Percentiles rank a stretch among this genome's conserved stretches.
phyloP scores from a whole-genome alignment of 2,113 vertebrate genomes.

The Sander lucioperca region DNA sequence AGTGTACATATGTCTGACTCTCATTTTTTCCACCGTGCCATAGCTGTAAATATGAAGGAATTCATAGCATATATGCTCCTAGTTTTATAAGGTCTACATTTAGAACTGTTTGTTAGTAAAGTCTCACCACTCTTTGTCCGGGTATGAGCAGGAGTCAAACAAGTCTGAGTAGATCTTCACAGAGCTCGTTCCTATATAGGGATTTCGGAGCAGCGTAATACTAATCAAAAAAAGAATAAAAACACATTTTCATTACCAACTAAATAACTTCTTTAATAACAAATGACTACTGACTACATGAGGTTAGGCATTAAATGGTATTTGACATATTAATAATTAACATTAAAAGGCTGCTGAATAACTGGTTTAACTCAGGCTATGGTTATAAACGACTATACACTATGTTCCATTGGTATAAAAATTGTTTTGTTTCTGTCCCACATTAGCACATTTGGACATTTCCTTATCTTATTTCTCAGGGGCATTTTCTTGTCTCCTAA shows the following conservation, averaged over 20 bases:
- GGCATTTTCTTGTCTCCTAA: no score
- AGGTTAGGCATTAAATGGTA: background rate
- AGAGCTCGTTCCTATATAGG: constrained; percentile 49
- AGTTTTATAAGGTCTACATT: background rate
- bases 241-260: background rate
- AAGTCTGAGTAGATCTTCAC: constrained; percentile 70
- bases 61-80: background rate
- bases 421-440: no score
- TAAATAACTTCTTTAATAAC: no score
- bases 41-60: background rate
- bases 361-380: background rate
- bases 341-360: background rate
- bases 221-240: constrained; percentile 25
- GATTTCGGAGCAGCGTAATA: constrained; percentile 53
- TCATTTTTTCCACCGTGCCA: background rate
- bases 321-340: background rate
- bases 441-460: no score
- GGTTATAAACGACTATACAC: no score
- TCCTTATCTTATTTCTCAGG: no score
- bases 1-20: background rate
- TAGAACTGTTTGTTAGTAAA: background rate
- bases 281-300: background rate
- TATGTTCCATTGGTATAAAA: no score
- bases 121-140: constrained; percentile 86
- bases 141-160: constrained; percentile 79